Base-by-base conservation (phyloP, 1,140 invertebrate genomes). In the Drosophila triauraria region DNA sequence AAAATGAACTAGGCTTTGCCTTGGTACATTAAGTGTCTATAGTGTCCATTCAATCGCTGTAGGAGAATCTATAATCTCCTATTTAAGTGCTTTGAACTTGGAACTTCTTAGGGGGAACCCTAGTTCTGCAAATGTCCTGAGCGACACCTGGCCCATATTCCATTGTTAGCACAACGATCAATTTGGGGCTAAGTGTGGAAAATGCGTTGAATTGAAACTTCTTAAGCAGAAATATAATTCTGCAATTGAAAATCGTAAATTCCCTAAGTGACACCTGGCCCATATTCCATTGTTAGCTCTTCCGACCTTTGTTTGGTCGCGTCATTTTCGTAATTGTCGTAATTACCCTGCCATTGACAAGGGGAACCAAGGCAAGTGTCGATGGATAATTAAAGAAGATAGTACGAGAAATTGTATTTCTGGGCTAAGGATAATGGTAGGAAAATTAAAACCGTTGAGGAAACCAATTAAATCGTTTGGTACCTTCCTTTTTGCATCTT, bases 241-340 rank as follows among this genome's bases (percentile, higher is more conserved):
- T 72, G 38, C 32, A 60, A 59, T 59, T 56, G 51, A 35, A 76
- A 60, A 77, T 68, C 25, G n/a, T 23, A 60, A 44, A 56, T 64
- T 75, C 65, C 50, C 62, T 70, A 25, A 48, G 46, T 53, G 61
- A 70, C 83, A 88, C 71, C 84, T 87, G 83, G 56, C 54, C 15
- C 42, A 43, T 70, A 70, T 88, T 87, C 71, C 83, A 88, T 83
- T 67, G 42, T 75, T 60, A 64, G 20, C 17, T 35, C 23, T 12
- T 27, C 7, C 17, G 27, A 42, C 53, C 23, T 71, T 50, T 72
- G 44, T 38, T 23, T 27, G 40, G n/a, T 51, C 25, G 27, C 44
- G 35, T 32, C 35, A 20, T 62, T 51, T 58, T 15, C 35, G 25
- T 61, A 77, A 77, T 77, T 77, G 57, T 72, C 15, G 71, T 50